These are phyloP conservation scores for Cetonia aurata DNA, from an alignment of 2,888 invertebrate species.

Conservation along the genomic window DNA sequence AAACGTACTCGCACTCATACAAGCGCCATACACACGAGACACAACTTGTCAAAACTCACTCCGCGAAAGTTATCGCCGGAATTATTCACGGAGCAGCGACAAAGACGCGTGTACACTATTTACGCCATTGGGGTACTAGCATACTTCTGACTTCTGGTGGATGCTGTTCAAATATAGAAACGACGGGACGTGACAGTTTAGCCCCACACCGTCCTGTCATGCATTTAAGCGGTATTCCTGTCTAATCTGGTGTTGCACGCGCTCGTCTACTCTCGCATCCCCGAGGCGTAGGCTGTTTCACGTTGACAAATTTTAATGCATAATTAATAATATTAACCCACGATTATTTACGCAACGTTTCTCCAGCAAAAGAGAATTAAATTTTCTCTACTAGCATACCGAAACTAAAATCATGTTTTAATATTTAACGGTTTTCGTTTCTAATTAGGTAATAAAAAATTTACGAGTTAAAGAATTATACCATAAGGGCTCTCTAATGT, in stretches of 20 bases:
- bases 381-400: neutral
- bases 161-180: conserved; percentile 49
- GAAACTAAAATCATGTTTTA: neutral
- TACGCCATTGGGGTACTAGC: neutral
- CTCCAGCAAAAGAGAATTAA: neutral
- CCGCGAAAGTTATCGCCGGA: conserved; percentile 52
- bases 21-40: conserved; percentile 44
- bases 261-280: conserved; percentile 37
- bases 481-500: too few species aligned
- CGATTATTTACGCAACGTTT: conserved; percentile 13
- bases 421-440: too few species aligned
- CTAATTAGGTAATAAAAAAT: too few species aligned
- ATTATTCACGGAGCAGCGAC: conserved; percentile 46
- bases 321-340: conserved; percentile 38
- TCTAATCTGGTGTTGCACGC: conserved; percentile 47
- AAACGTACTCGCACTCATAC: conserved; percentile 4
- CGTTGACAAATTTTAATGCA: conserved; percentile 25
- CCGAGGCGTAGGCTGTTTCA: neutral
- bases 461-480: too few species aligned
- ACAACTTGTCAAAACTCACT: conserved; percentile 54
- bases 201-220: conserved; percentile 39
- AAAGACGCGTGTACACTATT: neutral
- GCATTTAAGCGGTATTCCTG: conserved; percentile 48
- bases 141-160: conserved; percentile 34
- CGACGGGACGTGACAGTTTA: conserved; percentile 48